Percentiles rank a stretch among this genome's conserved stretches.
Evolutionary conservation across 2,797 vertebrate genomes (phyloP).

Genomic region (Hypotaenidia okinawae): DNA sequence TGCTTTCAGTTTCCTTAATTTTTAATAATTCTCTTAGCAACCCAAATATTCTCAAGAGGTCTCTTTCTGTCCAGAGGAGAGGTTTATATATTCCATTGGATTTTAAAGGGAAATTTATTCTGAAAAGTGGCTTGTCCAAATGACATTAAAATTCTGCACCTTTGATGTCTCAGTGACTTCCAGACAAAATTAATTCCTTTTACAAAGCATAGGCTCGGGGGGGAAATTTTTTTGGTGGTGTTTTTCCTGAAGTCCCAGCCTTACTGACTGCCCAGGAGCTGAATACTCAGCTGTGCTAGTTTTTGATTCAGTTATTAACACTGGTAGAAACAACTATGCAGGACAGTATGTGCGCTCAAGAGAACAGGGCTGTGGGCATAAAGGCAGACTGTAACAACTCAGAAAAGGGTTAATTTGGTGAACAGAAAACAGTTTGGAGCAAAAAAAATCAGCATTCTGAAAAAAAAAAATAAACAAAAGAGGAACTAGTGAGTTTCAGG

Average conservation of each 20-base stretch:
- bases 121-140: neutral
- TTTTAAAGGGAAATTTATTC: neutral
- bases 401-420: neutral
- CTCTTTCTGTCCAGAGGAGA: neutral
- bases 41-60: neutral
- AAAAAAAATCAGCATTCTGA: neutral
- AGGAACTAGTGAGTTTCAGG: neutral
- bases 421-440: neutral
- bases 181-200: neutral
- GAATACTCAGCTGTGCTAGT: neutral
- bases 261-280: neutral
- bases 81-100: neutral
- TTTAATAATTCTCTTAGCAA: slow-evolving; percentile 14
- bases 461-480: neutral
- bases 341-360: neutral
- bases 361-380: neutral
- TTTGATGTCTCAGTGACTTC: neutral
- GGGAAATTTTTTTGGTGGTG: neutral
- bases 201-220: neutral
- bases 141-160: neutral
- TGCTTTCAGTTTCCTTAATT: neutral
- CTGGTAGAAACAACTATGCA: neutral
- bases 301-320: neutral
- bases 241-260: neutral
- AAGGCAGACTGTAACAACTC: neutral